These are phyloP conservation scores for Popillia japonica DNA, from an alignment of 1,140 invertebrate genomes.

Conservation along the genomic window DNA sequence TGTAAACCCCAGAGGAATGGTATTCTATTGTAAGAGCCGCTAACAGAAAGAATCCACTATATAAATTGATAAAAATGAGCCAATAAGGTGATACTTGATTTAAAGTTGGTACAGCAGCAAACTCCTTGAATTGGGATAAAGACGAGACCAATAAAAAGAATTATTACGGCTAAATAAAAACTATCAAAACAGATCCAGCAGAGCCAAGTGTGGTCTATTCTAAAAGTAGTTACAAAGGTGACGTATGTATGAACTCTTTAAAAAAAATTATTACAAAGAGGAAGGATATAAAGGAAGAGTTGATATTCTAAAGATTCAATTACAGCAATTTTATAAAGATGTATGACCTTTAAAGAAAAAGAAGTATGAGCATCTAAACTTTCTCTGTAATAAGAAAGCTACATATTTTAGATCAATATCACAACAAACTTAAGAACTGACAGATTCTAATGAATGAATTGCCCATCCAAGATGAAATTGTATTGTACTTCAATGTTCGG, in stretches of 20 bases:
- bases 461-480: no score
- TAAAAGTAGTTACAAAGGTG: neutral
- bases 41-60: neutral
- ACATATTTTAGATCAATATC: neutral
- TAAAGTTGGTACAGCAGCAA: neutral
- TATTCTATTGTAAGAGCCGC: neutral
- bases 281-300: neutral
- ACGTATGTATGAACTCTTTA: neutral
- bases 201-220: neutral
- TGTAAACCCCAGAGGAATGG: neutral
- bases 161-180: neutral
- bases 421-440: neutral
- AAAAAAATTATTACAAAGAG: neutral
- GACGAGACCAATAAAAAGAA: neutral
- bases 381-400: neutral
- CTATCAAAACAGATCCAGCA: neutral
- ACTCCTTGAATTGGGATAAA: no score
- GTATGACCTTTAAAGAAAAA: neutral
- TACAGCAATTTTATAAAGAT: neutral
- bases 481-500: no score
- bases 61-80: neutral
- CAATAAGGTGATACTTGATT: neutral
- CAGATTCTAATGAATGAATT: no score
- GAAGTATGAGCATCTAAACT: neutral
- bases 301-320: neutral